Evolutionary conservation across 1,140 invertebrate genomes (phyloP), one percentile per base, ranked within the genome.

Genomic region (Stegodyphus dumicola): DNA sequence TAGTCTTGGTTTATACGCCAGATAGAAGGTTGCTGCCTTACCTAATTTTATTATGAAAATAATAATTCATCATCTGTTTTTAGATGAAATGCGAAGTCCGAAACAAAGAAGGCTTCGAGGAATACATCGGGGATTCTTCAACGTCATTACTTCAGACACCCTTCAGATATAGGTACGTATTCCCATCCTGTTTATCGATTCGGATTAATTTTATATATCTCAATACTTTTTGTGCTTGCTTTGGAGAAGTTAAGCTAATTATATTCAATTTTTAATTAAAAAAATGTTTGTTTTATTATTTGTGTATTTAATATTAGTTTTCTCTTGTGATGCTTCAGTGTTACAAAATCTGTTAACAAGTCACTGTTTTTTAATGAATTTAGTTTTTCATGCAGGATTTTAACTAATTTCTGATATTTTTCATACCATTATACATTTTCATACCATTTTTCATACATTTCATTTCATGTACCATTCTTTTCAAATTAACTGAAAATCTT

Each of bases 61-160:
- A 54, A 7, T 66, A 51, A 65, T 49, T 56, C 7, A 2, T 51
- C 65, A 64, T 51, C 33, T 56, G 6, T 56, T n/a, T 69, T 78
- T 13, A 86, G 84, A 86, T 86, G 84, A 86, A 86, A 49, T 86
- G 84, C 48, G 83, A 85, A 52, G 75, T 86, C 0, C 65, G 84
- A 18, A 86, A 66, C 10, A 86, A 86, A 73, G 83, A 86, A 70
- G 84, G 75, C 7, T 78, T 65, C 6, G 67, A 86, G 65, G 84
- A 86, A 74, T 86, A 86, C 6, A 78, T 86, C 33, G 84, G 67
- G 5, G 84, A 86, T 54, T 77, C 75, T 10, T 53, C 84, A 18
- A 60, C 75, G 1, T 65, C 84, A 10, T 54, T 86, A 7, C 53
- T 86, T 7, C 84, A 86, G 15, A 86, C 84, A 6, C 84, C 84